Evolutionary conservation across 2,797 vertebrate species (phyloP), one percentile per base, ranked within the genome.

Genomic region (Eurystomus glaucurus): DNA sequence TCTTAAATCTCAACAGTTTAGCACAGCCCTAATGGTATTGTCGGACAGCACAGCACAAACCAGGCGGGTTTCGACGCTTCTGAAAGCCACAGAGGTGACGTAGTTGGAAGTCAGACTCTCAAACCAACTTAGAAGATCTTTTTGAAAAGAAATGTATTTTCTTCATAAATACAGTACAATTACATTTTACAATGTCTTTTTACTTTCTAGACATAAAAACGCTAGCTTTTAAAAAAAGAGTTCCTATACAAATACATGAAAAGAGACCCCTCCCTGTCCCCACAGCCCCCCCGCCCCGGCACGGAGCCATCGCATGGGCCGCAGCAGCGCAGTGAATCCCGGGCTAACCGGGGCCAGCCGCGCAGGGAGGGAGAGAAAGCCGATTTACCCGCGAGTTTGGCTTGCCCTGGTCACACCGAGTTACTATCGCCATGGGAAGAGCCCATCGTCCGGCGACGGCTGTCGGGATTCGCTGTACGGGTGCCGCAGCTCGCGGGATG

Each of bases 151-250:
- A 93, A 93, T 97, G 96, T 97, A 97, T 97, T 98, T 97, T 97
- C 94, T 97, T 97, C 97, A 98, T 97, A 98, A 98, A 97, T 98
- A 98, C 94, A 97, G 92, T 97, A 98, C 97, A 97, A 92, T 97
- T 96, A 97, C 95, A 97, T 94, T 96, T 93, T 96, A 96, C 95
- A 95, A 96, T 91, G 85, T 75, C 79, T 93, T 83, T 96, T 58
- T 96, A 95, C 95, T 85, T 97, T 93, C 97, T 97, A 97, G 96
- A 97, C 97, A 96, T 95, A 97, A 96, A 96, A 96, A 54, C 25
- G 50, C 97, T 97, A 97, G 77, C 77, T 92, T 96, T 92, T 86
- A 92, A 72, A 95, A 97, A 97, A 96, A 94, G 76, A 79, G 43
- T 96, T 97, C 96, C 97, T 97, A 97, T 96, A 97, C 95, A 95